Base-by-base conservation (phyloP, 2,797 vertebrate species). In the Fundulus diaphanus region DNA sequence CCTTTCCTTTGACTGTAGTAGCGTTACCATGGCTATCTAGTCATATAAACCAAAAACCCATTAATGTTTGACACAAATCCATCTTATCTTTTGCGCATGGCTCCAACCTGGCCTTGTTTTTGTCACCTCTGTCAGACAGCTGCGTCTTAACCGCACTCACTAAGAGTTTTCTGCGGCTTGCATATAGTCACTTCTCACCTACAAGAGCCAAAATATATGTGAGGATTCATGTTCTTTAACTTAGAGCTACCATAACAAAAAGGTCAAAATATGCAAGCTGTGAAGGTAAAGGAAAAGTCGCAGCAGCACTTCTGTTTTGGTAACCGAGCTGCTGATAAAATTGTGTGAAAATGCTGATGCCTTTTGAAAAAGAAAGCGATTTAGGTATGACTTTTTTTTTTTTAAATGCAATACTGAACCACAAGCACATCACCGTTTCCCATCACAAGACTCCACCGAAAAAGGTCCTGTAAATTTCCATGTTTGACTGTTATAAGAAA, bases 51-150 rank as follows among this genome's bases (percentile, higher is more conserved):
- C 71, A 81, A 85, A 87, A 75, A 74, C 77, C 71, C 81, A 89
- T 91, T 78, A 85, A 92, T 88, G 88, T 86, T 86, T 86, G 82
- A 89, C 90, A 83, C 70, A 72, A 76, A 46, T 71, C 76, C 52
- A 46, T 51, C 61, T 82, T 86, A 87, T 87, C 85, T 79, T 61
- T 49, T 27, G 24, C 63, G 77, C 71, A 82, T 11, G 72, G 73
- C 61, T 77, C 56, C 77, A 83, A 76, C 35, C 57, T 27, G 49
- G 68, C 68, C 44, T 81, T 63, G 12, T 86, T 80, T 77, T 86
- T 74, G 16, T 54, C 66, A 40, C 37, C 72, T 56, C 73, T 16
- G 70, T 72, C 76, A 46, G 61, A 48, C n/a, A 35, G 54, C 29
- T 48, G 65, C 7, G 65, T 74, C 59, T 49, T 72, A 54, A 73